A percentile compares a stretch with the other conserved stretches of the same genome.
Conservation (phyloP, 53 echinoderm and acorn worm genomes). For the Patiria pectinifera region DNA sequence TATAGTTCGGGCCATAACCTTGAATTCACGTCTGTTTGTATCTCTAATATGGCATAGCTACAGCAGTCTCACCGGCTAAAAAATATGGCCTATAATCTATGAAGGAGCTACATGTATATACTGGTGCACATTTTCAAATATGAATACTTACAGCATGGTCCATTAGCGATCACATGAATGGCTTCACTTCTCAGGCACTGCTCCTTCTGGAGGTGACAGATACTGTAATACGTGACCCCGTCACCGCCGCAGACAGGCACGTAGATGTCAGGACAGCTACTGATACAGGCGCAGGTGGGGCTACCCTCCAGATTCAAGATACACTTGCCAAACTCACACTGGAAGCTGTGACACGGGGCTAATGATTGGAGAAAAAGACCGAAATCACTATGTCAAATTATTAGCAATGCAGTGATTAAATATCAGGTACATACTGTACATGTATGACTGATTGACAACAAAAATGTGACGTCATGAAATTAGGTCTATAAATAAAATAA, state of each 20-base stretch:
- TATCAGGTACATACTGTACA: no score
- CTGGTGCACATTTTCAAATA: not conserved
- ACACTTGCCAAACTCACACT: slow-evolving; percentile 77
- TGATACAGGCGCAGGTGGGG: slow-evolving; percentile 74
- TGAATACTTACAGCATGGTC: slow-evolving; percentile 73
- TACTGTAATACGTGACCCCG: slow-evolving; percentile 71
- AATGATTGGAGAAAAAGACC: not conserved
- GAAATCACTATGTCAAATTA: no score
- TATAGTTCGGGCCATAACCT: no score
- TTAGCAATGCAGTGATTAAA: no score
- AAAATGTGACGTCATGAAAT: not conserved
- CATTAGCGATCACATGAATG: slow-evolving; percentile 54
- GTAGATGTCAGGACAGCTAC: slow-evolving; percentile 74
- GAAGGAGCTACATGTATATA: not conserved
- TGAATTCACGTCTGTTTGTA: no score
- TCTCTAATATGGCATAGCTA: no score
- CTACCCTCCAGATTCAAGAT: slow-evolving; percentile 57
- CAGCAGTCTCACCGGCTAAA: no score
- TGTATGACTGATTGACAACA: no score
- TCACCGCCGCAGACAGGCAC: slow-evolving; percentile 84
- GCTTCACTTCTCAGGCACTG: slow-evolving; percentile 43
- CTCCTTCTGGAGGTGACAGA: slow-evolving; percentile 68
- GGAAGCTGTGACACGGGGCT: slow-evolving; percentile 71
- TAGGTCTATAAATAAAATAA: not conserved
- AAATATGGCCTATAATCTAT: no score